Percentiles rank a stretch among this genome's conserved stretches.
phyloP scores from a whole-genome alignment of 2,797 vertebrate species.

The Carduelis carduelis region DNA sequence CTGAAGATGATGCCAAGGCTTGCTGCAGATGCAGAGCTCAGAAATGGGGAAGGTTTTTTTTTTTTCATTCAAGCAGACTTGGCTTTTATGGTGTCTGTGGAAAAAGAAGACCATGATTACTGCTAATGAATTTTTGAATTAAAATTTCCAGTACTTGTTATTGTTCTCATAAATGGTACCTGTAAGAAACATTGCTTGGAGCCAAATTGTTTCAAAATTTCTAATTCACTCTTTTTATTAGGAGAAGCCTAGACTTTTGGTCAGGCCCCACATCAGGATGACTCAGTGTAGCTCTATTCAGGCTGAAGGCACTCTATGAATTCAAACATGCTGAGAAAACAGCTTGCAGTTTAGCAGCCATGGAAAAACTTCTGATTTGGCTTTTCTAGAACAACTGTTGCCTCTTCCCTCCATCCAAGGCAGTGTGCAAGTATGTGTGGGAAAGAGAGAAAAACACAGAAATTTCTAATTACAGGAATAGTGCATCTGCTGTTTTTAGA shows the following conservation, averaged over 20 bases:
- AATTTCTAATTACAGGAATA: neutral
- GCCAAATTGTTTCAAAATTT: constrained; percentile 36
- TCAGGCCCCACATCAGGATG: neutral
- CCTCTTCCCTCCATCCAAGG: neutral
- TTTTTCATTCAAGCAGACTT: neutral
- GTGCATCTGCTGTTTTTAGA: constrained; percentile 55
- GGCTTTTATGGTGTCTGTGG: neutral
- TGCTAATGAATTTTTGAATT: constrained; percentile 52
- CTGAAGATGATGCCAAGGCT: neutral
- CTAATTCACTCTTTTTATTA: constrained; percentile 29
- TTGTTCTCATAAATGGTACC: constrained; percentile 6
- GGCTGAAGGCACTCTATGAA: neutral
- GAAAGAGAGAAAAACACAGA: neutral
- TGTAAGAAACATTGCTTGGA: constrained; percentile 31
- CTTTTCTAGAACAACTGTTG: neutral
- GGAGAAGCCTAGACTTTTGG: neutral
- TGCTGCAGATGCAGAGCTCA: neutral
- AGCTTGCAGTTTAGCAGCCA: neutral
- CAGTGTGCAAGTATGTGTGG: neutral
- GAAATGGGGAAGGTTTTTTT: neutral
- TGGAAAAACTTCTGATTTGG: neutral
- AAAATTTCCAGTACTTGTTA: constrained; percentile 18
- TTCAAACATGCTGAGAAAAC: neutral
- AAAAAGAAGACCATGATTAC: neutral
- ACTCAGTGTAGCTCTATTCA: neutral